Conservation (phyloP, 2,113 vertebrate species). For the Pitta sordida region DNA sequence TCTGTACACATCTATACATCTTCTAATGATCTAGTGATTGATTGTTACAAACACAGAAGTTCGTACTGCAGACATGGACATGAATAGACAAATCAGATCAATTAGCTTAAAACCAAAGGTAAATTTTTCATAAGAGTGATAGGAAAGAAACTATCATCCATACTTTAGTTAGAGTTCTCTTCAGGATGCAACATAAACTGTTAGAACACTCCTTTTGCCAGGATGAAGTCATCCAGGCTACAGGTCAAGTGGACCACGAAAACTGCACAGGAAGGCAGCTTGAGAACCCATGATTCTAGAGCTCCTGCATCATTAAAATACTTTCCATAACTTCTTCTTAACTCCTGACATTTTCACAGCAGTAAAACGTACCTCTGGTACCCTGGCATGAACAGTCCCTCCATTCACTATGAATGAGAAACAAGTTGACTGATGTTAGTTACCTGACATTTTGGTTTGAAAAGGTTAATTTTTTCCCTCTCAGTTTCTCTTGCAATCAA, state of each 20-base stretch:
- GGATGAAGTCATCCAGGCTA: neutral
- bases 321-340: conserved; percentile 15
- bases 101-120: too few species aligned
- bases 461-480: conserved; percentile 30
- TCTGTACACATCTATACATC: neutral
- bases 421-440: neutral
- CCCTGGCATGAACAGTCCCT: neutral
- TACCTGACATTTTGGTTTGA: conserved; percentile 31
- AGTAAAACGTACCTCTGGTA: neutral
- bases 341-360: conserved; percentile 37
- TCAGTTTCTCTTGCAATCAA: conserved; percentile 6
- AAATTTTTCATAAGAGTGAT: neutral
- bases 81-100: neutral
- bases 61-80: neutral
- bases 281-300: neutral
- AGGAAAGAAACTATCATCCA: neutral
- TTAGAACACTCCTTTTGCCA: neutral
- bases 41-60: neutral
- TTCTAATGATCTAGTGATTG: too few species aligned
- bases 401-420: neutral
- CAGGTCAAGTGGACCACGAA: neutral
- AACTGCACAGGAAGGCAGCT: neutral
- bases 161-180: neutral
- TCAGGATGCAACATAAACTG: neutral
- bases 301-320: conserved; percentile 1